Evolutionary conservation across 2,888 invertebrate species (phyloP), one percentile per base, ranked within the genome.

Genomic region (Myopa tessellatipennis): DNA sequence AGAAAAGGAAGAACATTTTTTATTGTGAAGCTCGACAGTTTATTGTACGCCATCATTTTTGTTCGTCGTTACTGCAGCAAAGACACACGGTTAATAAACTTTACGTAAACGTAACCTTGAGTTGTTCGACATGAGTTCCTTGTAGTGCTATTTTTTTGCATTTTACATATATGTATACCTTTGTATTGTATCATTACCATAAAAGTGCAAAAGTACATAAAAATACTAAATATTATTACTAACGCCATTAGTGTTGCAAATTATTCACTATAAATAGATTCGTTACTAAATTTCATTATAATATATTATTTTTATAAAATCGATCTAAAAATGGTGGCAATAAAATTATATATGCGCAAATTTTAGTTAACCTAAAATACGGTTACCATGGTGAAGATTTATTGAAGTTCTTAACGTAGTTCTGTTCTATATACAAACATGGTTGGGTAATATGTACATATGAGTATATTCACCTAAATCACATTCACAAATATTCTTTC

Each of bases 71-170:
- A 38, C 14, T 26, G 58, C 36, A 16, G 55, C 36, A 55, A 70
- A 36, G 50, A 67, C 52, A 40, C 14, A 40, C 61, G 73, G 77
- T 77, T 73, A 77, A 77, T 67, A 77, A 77, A 77, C 77, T 73
- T 68, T 73, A 68, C 68, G 26, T 50, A 58, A 45, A 60, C 60
- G 36, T 73, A 77, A 68, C 77, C 77, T 77, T 77, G 77, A 73
- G 73, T 77, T 74, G 50, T 60, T 65, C 38, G 34, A 18, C 26
- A 63, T 36, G 65, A 65, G 38, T 65, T 34, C 65, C 36, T 65
- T 34, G 8, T 65, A 38, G 36, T 10, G 65, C 5, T 34, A 38
- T 4, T 38, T 65, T 14, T 34, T 38, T 38, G 65, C 65, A 26
- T 36, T 38, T 38, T 38, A 58, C 16, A 58, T 34, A 4, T 34